These are phyloP conservation scores for Ctenochaetus hawaiiensis DNA, from an alignment of 2,797 vertebrate species.

Conservation along the genomic window DNA sequence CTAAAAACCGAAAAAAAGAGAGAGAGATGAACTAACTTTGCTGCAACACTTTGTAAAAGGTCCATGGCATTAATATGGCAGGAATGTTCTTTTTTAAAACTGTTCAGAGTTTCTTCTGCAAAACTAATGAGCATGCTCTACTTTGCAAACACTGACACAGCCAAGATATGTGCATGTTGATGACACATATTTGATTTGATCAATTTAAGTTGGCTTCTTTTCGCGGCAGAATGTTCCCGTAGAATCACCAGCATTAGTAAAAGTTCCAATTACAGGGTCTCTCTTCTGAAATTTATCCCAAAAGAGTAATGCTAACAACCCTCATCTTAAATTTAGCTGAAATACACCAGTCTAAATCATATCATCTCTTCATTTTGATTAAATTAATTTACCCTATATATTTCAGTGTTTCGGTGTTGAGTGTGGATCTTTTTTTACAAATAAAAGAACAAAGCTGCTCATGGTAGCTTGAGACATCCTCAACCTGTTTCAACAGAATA, in stretches of 20 bases:
- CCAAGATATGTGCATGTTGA: conserved; percentile 27
- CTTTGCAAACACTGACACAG: conserved; percentile 39
- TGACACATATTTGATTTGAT: conserved; percentile 41
- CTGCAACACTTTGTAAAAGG: conserved; percentile 13
- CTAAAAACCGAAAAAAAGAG: conserved; percentile 46
- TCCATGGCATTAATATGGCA: conserved; percentile 49
- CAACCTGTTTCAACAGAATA: conserved; percentile 2
- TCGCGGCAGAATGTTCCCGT: conserved; percentile 5
- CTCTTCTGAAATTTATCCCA: background rate
- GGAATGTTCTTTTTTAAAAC: conserved; percentile 43
- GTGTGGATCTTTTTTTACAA: background rate
- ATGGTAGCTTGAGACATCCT: background rate
- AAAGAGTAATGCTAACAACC: conserved; percentile 12
- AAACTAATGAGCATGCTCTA: conserved; percentile 49
- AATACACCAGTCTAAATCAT: background rate
- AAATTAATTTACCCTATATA: background rate
- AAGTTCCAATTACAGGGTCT: conserved; percentile 27
- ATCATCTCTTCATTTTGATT: background rate
- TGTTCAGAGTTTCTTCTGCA: conserved; percentile 19
- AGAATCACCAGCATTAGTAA: conserved; percentile 21
- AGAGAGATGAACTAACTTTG: conserved; percentile 37
- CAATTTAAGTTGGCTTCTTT: conserved; percentile 36
- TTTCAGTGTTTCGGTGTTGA: background rate
- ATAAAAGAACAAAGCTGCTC: background rate
- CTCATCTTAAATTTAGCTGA: background rate